These are phyloP conservation scores for Synanceia verrucosa DNA, from an alignment of 2,797 vertebrate species.

Conservation along the genomic window DNA sequence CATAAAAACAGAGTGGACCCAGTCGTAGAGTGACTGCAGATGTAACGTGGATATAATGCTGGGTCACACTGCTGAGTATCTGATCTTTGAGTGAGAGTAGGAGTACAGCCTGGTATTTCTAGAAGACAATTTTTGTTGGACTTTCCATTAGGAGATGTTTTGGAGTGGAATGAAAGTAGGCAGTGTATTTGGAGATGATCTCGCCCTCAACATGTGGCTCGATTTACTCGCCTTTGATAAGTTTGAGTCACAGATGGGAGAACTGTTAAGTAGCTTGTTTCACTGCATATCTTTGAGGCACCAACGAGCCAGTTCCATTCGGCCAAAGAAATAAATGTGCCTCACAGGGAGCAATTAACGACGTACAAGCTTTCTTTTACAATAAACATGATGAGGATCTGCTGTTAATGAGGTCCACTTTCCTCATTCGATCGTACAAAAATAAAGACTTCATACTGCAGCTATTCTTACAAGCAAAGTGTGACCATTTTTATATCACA, in stretches of 20 bases:
- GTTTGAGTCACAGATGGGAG: background rate
- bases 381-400: conserved; percentile 22
- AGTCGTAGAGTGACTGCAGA: too few relatives aligned
- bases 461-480: background rate
- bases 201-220: conserved; percentile 8
- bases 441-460: background rate
- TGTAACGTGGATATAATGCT: too few relatives aligned
- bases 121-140: too few relatives aligned
- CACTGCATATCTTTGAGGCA: conserved; percentile 6
- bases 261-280: conserved; percentile 3
- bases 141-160: background rate
- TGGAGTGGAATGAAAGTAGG: background rate
- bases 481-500: background rate
- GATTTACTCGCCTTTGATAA: conserved; percentile 4
- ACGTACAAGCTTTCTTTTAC: conserved; percentile 23
- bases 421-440: background rate
- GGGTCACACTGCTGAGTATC: too few relatives aligned
- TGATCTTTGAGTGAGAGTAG: background rate
- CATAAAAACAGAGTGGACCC: too few relatives aligned
- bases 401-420: conserved; percentile 35
- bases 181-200: background rate
- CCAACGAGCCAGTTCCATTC: conserved; percentile 16
- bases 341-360: conserved; percentile 66
- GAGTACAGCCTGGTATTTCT: background rate
- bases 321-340: conserved; percentile 21